Percentiles rank a stretch among this genome's conserved stretches.
Evolutionary conservation across 92 coral and sea anemone species (phyloP).

Genomic region (Heliopora coerulea): DNA sequence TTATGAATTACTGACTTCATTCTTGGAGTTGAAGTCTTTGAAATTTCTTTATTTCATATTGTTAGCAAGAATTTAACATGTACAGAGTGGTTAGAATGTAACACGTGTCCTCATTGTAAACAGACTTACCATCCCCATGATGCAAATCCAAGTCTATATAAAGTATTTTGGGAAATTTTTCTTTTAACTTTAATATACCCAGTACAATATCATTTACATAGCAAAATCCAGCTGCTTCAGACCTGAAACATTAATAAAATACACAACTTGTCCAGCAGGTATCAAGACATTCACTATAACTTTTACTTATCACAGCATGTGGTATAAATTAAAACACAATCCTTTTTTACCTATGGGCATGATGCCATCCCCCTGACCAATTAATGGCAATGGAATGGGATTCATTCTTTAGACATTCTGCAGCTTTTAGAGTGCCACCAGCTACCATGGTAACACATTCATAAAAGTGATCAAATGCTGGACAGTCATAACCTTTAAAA

Average conservation of each 20-base stretch:
- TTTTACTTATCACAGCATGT: no score
- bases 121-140: constrained; percentile 89
- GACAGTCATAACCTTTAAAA: constrained; percentile 86
- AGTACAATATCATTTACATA: constrained; percentile 93
- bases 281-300: no score
- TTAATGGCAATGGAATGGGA: constrained; percentile 81
- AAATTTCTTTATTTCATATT: no score
- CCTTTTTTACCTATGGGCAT: constrained; percentile 82
- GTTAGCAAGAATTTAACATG: no score
- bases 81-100: no score
- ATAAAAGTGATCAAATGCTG: constrained; percentile 77
- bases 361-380: constrained; percentile 99
- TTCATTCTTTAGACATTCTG: constrained; percentile 63
- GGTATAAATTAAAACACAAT: no score
- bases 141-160: constrained; percentile 93
- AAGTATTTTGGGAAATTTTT: constrained; percentile 73
- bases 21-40: no score
- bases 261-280: no score
- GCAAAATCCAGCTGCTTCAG: constrained; percentile 95
- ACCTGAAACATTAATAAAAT: constrained; percentile 53
- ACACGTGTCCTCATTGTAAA: no score
- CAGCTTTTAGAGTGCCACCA: constrained; percentile 85
- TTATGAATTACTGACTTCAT: no score
- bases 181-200: constrained; percentile 84
- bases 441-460: constrained; percentile 77